These are phyloP conservation scores for Erebia aethiops DNA, from an alignment of 2,888 invertebrate species.

Conservation along the genomic window DNA sequence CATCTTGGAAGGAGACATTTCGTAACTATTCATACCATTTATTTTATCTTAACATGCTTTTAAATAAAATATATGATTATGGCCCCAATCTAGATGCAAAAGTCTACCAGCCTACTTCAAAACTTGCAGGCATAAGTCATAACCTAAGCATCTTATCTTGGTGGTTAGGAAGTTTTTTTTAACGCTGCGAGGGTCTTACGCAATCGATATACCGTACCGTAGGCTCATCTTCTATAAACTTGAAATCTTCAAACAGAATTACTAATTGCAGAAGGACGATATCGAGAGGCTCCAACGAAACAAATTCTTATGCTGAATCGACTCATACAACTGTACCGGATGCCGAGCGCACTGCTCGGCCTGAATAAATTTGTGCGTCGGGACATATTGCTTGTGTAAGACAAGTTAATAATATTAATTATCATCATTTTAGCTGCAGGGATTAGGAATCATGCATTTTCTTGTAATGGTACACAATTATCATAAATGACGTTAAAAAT, in stretches of 20 bases:
- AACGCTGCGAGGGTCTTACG: no score
- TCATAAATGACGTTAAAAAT: no score
- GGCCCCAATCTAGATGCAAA: not conserved
- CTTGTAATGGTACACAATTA: no score
- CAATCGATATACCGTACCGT: not conserved
- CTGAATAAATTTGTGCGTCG: slow-evolving; percentile 55
- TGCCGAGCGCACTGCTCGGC: slow-evolving; percentile 57
- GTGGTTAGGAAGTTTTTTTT: no score
- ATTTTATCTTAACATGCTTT: not conserved
- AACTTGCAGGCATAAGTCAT: no score
- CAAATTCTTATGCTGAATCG: slow-evolving; percentile 68
- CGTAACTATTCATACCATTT: slow-evolving; percentile 42
- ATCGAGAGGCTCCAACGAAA: slow-evolving; percentile 49
- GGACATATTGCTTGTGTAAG: slow-evolving; percentile 63
- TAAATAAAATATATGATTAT: not conserved
- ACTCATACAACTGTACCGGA: slow-evolving; percentile 65
- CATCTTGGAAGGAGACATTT: slow-evolving; percentile 46
- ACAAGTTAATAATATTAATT: not conserved
- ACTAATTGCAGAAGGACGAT: slow-evolving; percentile 48
- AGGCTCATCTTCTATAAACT: not conserved
- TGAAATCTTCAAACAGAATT: not conserved
- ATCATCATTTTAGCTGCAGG: not conserved
- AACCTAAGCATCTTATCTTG: no score
- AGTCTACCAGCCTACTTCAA: no score
- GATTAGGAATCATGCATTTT: no score